Evolutionary conservation across 1,140 invertebrate genomes (phyloP), one percentile per base, ranked within the genome.

Genomic region (Acyrthosiphon pisum): DNA sequence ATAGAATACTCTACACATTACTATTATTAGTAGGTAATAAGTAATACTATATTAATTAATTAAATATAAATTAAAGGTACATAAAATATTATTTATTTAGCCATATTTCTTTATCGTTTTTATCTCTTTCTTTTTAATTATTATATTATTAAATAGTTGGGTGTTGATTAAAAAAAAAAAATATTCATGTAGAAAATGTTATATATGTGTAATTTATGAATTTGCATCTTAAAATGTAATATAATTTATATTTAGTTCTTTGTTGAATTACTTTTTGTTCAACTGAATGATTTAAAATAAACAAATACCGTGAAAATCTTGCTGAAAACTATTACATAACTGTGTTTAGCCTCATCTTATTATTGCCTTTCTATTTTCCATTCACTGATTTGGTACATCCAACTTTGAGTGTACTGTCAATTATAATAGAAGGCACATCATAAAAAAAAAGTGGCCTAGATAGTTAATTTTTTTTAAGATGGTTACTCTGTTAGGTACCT

Each of bases 301-400:
- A 91, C 30, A 83, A 83, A 37, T 48, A n/a, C 44, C 46, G 76
- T 92, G 90, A 83, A 92, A 81, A 92, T 81, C 68, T 41, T 68
- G 37, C 44, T 92, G 46, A 35, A 93, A 93, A 83, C n/a, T 53
- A 92, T 93, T 93, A 93, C 56, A 84, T 93, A 93, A 93, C 30
- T 93, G 44, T 91, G 30, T 83, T 93, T 93, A 86, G 91, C 81
- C 35, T 93, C 76, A 53, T 92, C 68, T 93, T 53, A 53, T 83
- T 83, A 92, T 84, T 84, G 48, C 68, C 91, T 93, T 93, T 93
- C 76, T 84, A 84, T 86, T 93, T 93, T 93, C 91, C 91, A 93
- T 84, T 93, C 91, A 93, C 91, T 93, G 91, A 93, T 93, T 93
- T 93, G 91, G 48, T 93, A 93, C 91, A 93, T 83, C 76, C 91